phyloP scores from a whole-genome alignment of 2,888 invertebrate genomes.

The Oscheius onirici region DNA sequence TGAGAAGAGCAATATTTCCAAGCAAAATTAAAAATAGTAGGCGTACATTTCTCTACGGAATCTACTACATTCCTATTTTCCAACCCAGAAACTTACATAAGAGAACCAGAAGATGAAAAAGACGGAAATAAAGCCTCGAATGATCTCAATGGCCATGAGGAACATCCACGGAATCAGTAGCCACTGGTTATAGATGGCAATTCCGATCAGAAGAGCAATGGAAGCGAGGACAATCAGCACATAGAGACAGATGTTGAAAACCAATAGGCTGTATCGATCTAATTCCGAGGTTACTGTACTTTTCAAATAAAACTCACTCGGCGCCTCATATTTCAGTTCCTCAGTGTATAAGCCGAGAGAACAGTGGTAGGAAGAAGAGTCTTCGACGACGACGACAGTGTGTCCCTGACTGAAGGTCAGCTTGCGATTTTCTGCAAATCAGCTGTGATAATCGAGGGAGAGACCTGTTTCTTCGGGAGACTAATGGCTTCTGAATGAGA shows the following conservation, averaged over 20 bases:
- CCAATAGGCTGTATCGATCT: conserved; percentile 58
- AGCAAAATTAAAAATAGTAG: too few relatives aligned
- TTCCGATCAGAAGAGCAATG: conserved; percentile 62
- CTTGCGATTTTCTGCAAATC: conserved; percentile 63
- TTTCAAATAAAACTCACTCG: conserved; percentile 22
- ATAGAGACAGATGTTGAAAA: conserved; percentile 66
- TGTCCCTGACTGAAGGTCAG: conserved; percentile 59
- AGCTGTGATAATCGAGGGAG: not conserved
- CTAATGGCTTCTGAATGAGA: not conserved
- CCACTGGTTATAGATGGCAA: conserved; percentile 64
- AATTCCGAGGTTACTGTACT: too few relatives aligned
- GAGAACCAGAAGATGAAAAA: conserved; percentile 70
- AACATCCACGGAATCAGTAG: conserved; percentile 68
- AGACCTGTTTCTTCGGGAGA: not conserved
- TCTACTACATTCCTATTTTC: too few relatives aligned
- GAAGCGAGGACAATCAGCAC: conserved; percentile 64
- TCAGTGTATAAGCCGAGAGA: conserved; percentile 71
- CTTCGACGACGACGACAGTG: conserved; percentile 66
- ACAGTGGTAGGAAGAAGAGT: conserved; percentile 70
- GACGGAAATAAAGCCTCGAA: conserved; percentile 69
- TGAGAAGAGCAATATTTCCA: too few relatives aligned
- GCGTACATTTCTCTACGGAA: too few relatives aligned
- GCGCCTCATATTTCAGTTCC: conserved; percentile 64
- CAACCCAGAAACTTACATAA: conserved; percentile 61
- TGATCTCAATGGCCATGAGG: conserved; percentile 68